Percentiles rank a stretch among this genome's conserved stretches.
These are phyloP conservation scores for Drosophila bocqueti DNA, from an alignment of 1,140 invertebrate species.

Conservation along the genomic window DNA sequence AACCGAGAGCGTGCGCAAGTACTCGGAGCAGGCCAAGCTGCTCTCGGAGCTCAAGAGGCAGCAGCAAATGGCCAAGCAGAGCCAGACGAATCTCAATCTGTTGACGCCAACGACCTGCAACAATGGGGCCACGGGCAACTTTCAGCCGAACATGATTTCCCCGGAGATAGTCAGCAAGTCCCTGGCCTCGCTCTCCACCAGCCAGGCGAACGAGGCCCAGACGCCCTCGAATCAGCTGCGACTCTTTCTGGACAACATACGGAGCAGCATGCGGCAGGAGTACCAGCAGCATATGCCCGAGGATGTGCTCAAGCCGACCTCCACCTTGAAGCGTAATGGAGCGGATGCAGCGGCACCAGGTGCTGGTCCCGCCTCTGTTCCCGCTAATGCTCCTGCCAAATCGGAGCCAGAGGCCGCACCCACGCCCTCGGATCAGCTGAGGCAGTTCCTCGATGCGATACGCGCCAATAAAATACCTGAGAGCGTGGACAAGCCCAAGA, in stretches of 20 bases:
- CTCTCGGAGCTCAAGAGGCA: conserved; percentile 81
- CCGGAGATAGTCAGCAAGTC: conserved; percentile 83
- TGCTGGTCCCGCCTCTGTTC: background rate
- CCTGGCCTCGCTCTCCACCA: conserved; percentile 67
- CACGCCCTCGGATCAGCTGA: conserved; percentile 83
- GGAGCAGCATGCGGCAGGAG: conserved; percentile 83
- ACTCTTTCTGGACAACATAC: conserved; percentile 82
- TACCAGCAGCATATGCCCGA: conserved; percentile 82
- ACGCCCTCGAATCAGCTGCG: conserved; percentile 80
- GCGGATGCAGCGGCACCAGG: background rate
- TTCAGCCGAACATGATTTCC: conserved; percentile 80
- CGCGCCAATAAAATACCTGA: conserved; percentile 84
- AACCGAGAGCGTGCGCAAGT: conserved; percentile 83
- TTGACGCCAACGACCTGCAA: conserved; percentile 51
- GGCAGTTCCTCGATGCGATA: conserved; percentile 83
- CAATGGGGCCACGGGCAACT: conserved; percentile 32
- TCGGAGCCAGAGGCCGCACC: conserved; percentile 44
- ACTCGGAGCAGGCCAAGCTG: conserved; percentile 83
- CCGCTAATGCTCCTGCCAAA: background rate
- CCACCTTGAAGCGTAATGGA: conserved; percentile 38
- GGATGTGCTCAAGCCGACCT: conserved; percentile 68
- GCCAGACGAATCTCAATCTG: conserved; percentile 68
- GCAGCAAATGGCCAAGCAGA: conserved; percentile 76
- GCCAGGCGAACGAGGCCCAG: conserved; percentile 60
- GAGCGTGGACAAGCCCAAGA: conserved; percentile 72